Conservation (phyloP, 2,888 invertebrate genomes). For the Microplitis deprimator region DNA sequence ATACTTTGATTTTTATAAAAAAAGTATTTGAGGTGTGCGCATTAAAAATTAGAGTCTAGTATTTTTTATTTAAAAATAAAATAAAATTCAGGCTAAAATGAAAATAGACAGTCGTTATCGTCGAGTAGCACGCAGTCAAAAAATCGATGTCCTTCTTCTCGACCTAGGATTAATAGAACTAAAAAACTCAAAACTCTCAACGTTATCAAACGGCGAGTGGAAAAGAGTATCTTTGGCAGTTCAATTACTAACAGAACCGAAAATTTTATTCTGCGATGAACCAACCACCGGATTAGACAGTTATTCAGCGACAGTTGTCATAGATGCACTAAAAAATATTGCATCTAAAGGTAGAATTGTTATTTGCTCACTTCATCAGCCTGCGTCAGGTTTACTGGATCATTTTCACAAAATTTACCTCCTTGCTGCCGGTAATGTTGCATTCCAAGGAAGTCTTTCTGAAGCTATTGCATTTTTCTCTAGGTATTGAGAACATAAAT, state of each 20-base stretch:
- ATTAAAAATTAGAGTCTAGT: neutral
- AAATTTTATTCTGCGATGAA: constrained; percentile 93
- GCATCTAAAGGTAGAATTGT: constrained; percentile 83
- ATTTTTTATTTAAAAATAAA: constrained; percentile 5
- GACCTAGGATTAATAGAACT: constrained; percentile 84
- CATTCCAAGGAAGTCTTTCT: constrained; percentile 83
- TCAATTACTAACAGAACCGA: constrained; percentile 90
- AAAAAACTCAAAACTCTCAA: constrained; percentile 80
- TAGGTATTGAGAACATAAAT: constrained; percentile 71
- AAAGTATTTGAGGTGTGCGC: too few species aligned
- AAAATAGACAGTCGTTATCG: constrained; percentile 78
- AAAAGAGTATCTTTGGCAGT: constrained; percentile 90
- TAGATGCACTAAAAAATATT: constrained; percentile 79
- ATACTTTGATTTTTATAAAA: too few species aligned
- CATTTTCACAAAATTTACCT: constrained; percentile 86
- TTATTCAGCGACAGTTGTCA: constrained; percentile 86
- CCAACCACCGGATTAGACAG: constrained; percentile 95
- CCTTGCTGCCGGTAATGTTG: constrained; percentile 83
- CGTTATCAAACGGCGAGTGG: constrained; percentile 91
- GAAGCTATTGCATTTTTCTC: constrained; percentile 80
- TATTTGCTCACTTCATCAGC: constrained; percentile 92
- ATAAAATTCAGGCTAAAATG: constrained; percentile 77
- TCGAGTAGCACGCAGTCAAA: constrained; percentile 65
- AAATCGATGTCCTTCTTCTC: constrained; percentile 73
- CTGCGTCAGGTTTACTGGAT: constrained; percentile 88